Base-by-base conservation (phyloP, 2,888 invertebrate genomes). In the Lepetodrilus schrolli region DNA sequence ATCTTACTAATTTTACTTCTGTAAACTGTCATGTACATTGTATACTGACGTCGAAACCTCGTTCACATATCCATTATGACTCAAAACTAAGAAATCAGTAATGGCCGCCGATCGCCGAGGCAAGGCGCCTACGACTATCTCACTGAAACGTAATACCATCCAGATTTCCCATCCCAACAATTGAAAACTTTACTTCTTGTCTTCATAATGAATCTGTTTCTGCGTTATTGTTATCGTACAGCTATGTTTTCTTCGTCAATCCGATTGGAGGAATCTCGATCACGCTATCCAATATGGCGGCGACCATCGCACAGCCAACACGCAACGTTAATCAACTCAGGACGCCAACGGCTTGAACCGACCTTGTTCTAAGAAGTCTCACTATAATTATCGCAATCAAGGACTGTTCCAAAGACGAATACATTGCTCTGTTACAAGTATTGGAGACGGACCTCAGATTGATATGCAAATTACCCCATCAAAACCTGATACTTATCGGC, bases 301-400 rank as follows among this genome's bases (percentile, higher is more conserved):
- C 68, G 68, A 43, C 68, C 26, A 17, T 21, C 43, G 68, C 17
- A 47, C 13, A 20, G n/a, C 17, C 26, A 30, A 30, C 68, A 68
- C 68, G 68, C 68, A 26, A 68, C 21, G 47, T 47, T 47, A 58
- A 68, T 68, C 68, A 47, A 68, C 68, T 47, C 47, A n/a, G 17
- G 68, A 43, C 68, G 30, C 43, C 68, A 47, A 21, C 23, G 68
- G 47, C 68, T 20, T 17, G 43, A 68, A 68, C 26, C 17, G 68
- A 47, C 47, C 68, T 17, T 68, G 68, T 68, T 23, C 47, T 21
- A 17, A 2, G 21, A 2, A 13, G 30, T 26, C 23, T 13, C 4
- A 47, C 26, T 47, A 47, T 68, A 68, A 68, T 68, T 68, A 68
- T 68, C 47, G 21, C 68, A 13, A 65, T 34, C 65, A 4, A 34